Conservation (phyloP, 2,113 vertebrate genomes). For the Papio anubis region DNA sequence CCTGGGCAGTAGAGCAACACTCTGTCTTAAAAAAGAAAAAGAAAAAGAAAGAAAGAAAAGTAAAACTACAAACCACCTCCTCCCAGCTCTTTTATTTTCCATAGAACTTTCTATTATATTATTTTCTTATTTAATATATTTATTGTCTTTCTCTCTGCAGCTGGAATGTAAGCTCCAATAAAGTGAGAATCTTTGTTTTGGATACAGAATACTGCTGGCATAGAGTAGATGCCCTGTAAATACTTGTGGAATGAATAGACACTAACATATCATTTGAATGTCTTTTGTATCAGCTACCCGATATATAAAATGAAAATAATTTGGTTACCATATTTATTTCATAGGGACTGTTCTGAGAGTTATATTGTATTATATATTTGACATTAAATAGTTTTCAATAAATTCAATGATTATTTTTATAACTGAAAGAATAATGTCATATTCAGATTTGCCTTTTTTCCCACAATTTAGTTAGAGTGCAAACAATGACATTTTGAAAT, state of each 20-base stretch:
- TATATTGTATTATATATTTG: not conserved
- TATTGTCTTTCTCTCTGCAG: not conserved
- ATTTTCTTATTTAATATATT: not conserved
- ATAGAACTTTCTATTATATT: not conserved
- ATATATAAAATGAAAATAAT: not conserved
- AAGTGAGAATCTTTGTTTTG: not conserved
- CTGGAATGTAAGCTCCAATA: not conserved
- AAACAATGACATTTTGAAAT: slow-evolving; percentile 56
- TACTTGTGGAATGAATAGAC: not conserved
- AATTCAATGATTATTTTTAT: slow-evolving; percentile 31
- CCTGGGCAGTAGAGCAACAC: no score
- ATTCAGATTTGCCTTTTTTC: slow-evolving; percentile 50
- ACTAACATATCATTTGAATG: not conserved
- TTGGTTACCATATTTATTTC: not conserved
- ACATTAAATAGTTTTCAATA: not conserved
- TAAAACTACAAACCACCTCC: not conserved
- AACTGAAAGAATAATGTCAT: slow-evolving; percentile 28
- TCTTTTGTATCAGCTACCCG: not conserved
- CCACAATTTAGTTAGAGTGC: not conserved
- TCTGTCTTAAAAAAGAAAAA: no score
- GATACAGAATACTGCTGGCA: not conserved
- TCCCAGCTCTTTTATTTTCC: not conserved
- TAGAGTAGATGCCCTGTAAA: not conserved
- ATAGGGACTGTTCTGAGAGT: not conserved
- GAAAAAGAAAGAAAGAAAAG: no score